phyloP scores from a whole-genome alignment of 2,113 vertebrate genomes.

The Leptobrachium ailaonicum region DNA sequence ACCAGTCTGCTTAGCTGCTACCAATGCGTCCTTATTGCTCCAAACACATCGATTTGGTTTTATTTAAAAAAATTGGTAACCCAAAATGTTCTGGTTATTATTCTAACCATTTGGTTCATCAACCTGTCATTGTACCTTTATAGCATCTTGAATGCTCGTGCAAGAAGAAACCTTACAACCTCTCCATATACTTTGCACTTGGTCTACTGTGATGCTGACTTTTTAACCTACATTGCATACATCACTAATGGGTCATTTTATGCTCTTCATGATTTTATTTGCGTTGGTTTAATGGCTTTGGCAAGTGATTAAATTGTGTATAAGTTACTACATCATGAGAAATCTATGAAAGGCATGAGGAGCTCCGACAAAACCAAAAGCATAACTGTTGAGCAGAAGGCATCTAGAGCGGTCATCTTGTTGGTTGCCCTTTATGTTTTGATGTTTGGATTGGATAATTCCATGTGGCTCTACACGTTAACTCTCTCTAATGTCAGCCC shows the following conservation, averaged over 20 bases:
- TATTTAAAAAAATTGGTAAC: conserved; percentile 45
- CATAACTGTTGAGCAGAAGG: conserved; percentile 21
- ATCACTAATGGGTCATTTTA: conserved; percentile 22
- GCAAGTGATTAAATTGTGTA: conserved; percentile 34
- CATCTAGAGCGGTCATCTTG: no score
- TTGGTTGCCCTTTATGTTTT: background rate
- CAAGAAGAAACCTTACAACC: conserved; percentile 12
- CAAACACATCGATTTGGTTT: conserved; percentile 63
- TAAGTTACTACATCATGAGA: conserved; percentile 21
- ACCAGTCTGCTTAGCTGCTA: conserved; percentile 66
- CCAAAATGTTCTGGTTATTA: conserved; percentile 50
- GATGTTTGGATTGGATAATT: conserved; percentile 29
- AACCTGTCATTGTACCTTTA: conserved; percentile 16
- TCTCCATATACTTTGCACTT: conserved; percentile 32
- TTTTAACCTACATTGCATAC: conserved; percentile 4
- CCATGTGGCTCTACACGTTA: conserved; percentile 27
- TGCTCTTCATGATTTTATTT: conserved; percentile 21
- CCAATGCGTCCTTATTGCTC: conserved; percentile 51
- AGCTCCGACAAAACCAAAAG: conserved; percentile 23
- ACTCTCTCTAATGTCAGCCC: background rate
- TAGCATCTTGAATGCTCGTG: conserved; percentile 19
- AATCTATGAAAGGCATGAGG: conserved; percentile 30
- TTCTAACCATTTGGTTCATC: conserved; percentile 17
- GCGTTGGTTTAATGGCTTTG: conserved; percentile 26
- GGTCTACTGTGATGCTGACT: conserved; percentile 32